phyloP scores from a whole-genome alignment of 2,888 invertebrate genomes.

The Panzeria rudis region DNA sequence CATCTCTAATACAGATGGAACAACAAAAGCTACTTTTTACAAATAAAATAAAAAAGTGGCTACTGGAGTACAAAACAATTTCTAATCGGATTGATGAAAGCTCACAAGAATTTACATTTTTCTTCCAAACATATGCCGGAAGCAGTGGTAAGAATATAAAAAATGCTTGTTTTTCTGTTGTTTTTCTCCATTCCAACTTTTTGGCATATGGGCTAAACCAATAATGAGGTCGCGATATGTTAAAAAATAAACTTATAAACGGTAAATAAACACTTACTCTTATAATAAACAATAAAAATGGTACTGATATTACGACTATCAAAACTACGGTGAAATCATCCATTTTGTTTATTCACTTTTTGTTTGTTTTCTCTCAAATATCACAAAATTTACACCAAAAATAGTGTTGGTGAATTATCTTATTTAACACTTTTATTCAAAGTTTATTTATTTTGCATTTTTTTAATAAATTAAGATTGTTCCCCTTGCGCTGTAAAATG shows the following conservation, averaged over 20 bases:
- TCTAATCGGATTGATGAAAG: too few species aligned
- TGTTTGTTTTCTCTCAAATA: background rate
- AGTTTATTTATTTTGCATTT: background rate
- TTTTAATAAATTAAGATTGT: background rate
- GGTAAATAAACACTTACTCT: conserved; percentile 66
- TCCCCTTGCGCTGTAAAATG: background rate
- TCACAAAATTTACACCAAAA: background rate
- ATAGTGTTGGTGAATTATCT: background rate
- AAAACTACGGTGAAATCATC: conserved; percentile 73
- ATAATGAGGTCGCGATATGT: too few species aligned
- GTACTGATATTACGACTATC: conserved; percentile 73
- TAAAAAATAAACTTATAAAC: background rate
- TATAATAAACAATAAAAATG: conserved; percentile 70
- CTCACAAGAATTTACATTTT: too few species aligned
- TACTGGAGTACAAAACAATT: too few species aligned
- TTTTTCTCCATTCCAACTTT: too few species aligned
- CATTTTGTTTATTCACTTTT: conserved; percentile 50
- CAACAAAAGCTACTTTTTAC: too few species aligned
- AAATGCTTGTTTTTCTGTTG: too few species aligned
- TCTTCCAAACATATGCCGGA: too few species aligned
- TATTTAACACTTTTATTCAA: background rate
- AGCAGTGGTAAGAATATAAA: too few species aligned
- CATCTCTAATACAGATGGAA: too few species aligned
- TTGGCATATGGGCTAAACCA: too few species aligned
- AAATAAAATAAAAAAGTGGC: too few species aligned